Evolutionary conservation across 2,888 invertebrate species (phyloP).

Genomic region (Glyphotaelius pellucidus): DNA sequence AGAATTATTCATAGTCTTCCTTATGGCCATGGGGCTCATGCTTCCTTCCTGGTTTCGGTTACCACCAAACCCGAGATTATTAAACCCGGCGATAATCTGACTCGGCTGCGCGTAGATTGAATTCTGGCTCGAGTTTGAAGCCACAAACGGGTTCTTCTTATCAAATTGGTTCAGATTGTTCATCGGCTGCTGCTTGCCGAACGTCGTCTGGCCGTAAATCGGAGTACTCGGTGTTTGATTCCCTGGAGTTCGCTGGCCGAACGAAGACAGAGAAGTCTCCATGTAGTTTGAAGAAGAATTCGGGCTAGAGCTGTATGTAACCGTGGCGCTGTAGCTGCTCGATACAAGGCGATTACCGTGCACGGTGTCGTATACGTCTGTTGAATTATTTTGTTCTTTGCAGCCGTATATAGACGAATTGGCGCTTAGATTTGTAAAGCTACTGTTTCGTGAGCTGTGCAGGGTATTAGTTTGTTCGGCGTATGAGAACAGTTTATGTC

Average conservation of each 20-base stretch:
- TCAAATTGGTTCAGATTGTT: slow-evolving; percentile 57
- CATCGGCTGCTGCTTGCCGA: slow-evolving; percentile 56
- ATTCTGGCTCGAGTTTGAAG: slow-evolving; percentile 55
- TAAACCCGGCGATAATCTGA: slow-evolving; percentile 70
- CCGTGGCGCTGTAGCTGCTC: slow-evolving; percentile 66
- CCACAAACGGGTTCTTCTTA: slow-evolving; percentile 60
- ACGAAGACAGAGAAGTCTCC: slow-evolving; percentile 73
- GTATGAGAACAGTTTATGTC: slow-evolving; percentile 63
- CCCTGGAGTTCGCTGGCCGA: slow-evolving; percentile 73
- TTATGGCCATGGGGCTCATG: slow-evolving; percentile 75
- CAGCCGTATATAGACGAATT: slow-evolving; percentile 57
- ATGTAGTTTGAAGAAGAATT: slow-evolving; percentile 74
- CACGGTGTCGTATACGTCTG: slow-evolving; percentile 68
- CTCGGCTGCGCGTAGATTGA: slow-evolving; percentile 77
- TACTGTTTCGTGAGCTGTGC: slow-evolving; percentile 62
- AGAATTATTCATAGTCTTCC: slow-evolving; percentile 74
- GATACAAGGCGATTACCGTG: slow-evolving; percentile 51
- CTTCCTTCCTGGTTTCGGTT: slow-evolving; percentile 68
- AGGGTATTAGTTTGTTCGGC: slow-evolving; percentile 61
- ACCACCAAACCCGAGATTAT: slow-evolving; percentile 68
- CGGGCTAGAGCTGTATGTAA: slow-evolving; percentile 73
- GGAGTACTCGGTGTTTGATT: slow-evolving; percentile 66
- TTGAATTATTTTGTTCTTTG: slow-evolving; percentile 27
- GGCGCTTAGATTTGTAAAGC: slow-evolving; percentile 56
- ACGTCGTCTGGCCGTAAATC: slow-evolving; percentile 74